Base-by-base conservation (phyloP, 2,888 invertebrate genomes). In the Escarpia spicata region DNA sequence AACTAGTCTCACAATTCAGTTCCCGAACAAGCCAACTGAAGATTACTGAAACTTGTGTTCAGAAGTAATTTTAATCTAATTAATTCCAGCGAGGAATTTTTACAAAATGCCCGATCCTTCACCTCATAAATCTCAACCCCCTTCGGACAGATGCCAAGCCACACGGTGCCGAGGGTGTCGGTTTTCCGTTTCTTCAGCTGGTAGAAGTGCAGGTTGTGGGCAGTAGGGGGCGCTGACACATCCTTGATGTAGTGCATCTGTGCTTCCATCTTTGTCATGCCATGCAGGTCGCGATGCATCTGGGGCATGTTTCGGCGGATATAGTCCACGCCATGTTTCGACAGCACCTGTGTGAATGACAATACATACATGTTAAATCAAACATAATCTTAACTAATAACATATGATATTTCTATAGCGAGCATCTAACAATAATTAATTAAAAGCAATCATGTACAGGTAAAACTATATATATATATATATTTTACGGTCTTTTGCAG, bases 81-180 rank as follows among this genome's bases (percentile, higher is more conserved):
- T 92, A 9, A 90, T 91, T 4, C 75, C 19, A 45, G 19, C 3
- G 6, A 90, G 31, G 37, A 26, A 75, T 37, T 12, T 19, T 43
- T 3, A 45, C 52, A 92, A 92, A 58, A 75, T 10, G 0, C 31
- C n/a, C 91, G 31, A 19, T 43, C 44, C 37, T 95, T 92, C 94
- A 97, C 97, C 97, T 97, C 97, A 96, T 98, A 98, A 94, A 99
- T 98, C 97, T 98, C 98, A 93, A 99, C 98, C 92, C 99, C 99
- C 96, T 98, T 98, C 91, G 99, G 98, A 96, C 99, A 98, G 93
- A 99, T 98, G 92, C 98, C 98, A 94, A 99, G 97, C 97, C 98
- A 98, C 37, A 98, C 98, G 93, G 97, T 96, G 26, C 92, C 94
- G 94, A 96, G 96, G 97, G 96, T 99, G 97, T 96, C 99, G 97